A percentile compares a stretch with the other conserved stretches of the same genome.
Conservation (phyloP, 2,797 vertebrate species). For the Danionella dracula region DNA sequence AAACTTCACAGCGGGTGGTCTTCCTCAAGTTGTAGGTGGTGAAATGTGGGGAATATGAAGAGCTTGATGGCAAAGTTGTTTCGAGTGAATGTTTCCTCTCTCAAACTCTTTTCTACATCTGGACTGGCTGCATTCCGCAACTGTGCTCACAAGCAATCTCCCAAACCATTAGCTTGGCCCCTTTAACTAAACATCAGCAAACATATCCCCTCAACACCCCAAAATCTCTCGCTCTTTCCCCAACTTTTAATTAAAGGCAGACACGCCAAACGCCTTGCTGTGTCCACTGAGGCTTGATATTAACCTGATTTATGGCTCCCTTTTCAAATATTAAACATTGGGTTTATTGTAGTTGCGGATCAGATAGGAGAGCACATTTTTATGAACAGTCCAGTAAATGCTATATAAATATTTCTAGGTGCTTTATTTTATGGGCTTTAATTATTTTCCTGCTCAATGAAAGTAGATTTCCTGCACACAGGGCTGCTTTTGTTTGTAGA, state of each 20-base stretch:
- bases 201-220: constrained; percentile 53
- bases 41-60: constrained; percentile 33
- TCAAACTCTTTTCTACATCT: constrained; percentile 28
- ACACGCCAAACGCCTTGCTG: constrained; percentile 48
- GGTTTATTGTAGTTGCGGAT: constrained; percentile 57
- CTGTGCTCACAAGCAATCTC: constrained; percentile 32
- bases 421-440: constrained; percentile 61
- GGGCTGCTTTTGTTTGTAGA: constrained; percentile 16
- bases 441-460: constrained; percentile 63
- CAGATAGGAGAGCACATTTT: constrained; percentile 63
- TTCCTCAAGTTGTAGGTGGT: constrained; percentile 41
- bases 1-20: constrained; percentile 51
- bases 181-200: constrained; percentile 57
- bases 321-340: constrained; percentile 65
- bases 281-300: constrained; percentile 55
- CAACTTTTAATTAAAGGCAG: constrained; percentile 70
- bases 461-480: constrained; percentile 50
- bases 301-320: constrained; percentile 68
- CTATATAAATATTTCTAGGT: constrained; percentile 61
- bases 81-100: constrained; percentile 19
- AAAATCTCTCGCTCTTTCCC: constrained; percentile 33
- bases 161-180: constrained; percentile 45
- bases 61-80: constrained; percentile 17
- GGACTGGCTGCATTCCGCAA: constrained; percentile 20
- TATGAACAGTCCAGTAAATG: constrained; percentile 60